Evolutionary conservation across 1,140 invertebrate genomes (phyloP), one percentile per base, ranked within the genome.

Genomic region (Drosophila baimaii): DNA sequence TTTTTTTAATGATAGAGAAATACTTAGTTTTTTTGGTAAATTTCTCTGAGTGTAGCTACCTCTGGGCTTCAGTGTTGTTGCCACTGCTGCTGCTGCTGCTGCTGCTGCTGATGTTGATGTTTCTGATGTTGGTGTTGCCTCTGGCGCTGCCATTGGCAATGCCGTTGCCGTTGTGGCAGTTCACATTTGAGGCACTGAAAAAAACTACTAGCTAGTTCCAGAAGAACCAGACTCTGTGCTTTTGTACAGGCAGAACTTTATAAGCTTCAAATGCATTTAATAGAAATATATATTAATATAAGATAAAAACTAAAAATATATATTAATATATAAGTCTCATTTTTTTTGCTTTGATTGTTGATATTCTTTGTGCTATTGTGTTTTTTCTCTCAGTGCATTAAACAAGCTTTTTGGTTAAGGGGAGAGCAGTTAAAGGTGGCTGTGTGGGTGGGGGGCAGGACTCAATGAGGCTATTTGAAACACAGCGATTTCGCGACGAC

Each of bases 391-490:
- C n/a, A 47, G 68, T 70, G 64, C n/a, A 8, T 21, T 23, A 25
- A 55, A 43, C 37, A 51, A 56, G 54, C 33, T 56, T 23, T 52
- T 54, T 12, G 37, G n/a, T 2, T 56, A n/a, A 41, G 59, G 39
- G 39, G 25, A 27, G 71, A 33, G 43, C 56, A 41, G 46, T 58
- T 65, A 29, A 31, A 63, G 57, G 44, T 31, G 51, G 68, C 39
- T 41, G 43, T 46, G 43, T 21, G 21, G 35, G 46, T 12, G 65
- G n/a, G 33, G 39, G 6, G 27, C 8, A 33, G 35, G 63, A 81
- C 75, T 88, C 79, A 79, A 88, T 88, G 76, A 88, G 83, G 83
- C 83, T 86, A 86, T 86, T 86, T 88, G 79, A 77, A 79, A 83
- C 71, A 88, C 71, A 88, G 76, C 82, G 83, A 88, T 86, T 84